Conservation (phyloP, 1,140 invertebrate genomes). For the Lepidostoma basale region DNA sequence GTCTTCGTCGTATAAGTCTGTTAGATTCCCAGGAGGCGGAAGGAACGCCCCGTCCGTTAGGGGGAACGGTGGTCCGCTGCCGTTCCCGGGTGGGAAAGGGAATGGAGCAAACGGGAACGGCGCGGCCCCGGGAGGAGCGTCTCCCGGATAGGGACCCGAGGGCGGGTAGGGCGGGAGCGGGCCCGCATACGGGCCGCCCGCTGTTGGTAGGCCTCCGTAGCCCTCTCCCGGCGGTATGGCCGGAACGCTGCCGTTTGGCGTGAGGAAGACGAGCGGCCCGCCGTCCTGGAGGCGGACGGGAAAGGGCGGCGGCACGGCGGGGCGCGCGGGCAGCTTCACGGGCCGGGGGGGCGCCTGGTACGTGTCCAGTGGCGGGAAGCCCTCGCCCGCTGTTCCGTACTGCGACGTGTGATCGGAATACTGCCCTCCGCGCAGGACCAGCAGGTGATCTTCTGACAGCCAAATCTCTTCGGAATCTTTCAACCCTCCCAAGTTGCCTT, state of each 20-base stretch:
- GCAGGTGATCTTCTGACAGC: conserved; percentile 85
- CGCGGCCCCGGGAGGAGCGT: conserved; percentile 66
- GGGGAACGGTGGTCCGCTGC: conserved; percentile 59
- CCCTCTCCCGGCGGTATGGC: conserved; percentile 62
- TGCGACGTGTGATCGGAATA: conserved; percentile 64
- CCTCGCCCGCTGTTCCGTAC: conserved; percentile 50
- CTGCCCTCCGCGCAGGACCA: conserved; percentile 80
- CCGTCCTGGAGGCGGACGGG: conserved; percentile 81
- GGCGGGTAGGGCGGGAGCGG: conserved; percentile 58
- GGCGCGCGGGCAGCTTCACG: conserved; percentile 76
- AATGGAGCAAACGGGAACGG: conserved; percentile 65
- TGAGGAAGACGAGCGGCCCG: conserved; percentile 77
- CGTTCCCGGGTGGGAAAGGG: conserved; percentile 63
- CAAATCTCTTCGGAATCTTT: conserved; percentile 84
- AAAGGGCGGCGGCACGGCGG: conserved; percentile 85
- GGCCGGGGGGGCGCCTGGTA: conserved; percentile 79
- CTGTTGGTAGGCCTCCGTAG: conserved; percentile 63
- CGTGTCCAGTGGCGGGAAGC: conserved; percentile 81
- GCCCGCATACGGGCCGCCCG: conserved; percentile 61
- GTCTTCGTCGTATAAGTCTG: conserved; percentile 81
- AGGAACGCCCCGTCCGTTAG: conserved; percentile 73
- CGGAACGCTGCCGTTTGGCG: conserved; percentile 65
- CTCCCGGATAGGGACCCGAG: conserved; percentile 62
- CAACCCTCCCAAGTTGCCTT: conserved; percentile 79
- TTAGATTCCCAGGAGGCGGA: conserved; percentile 72